A percentile compares a stretch with the other conserved stretches of the same genome.
phyloP scores from a whole-genome alignment of 2,888 invertebrate genomes.

The Enoplolaimus lenunculus region DNA sequence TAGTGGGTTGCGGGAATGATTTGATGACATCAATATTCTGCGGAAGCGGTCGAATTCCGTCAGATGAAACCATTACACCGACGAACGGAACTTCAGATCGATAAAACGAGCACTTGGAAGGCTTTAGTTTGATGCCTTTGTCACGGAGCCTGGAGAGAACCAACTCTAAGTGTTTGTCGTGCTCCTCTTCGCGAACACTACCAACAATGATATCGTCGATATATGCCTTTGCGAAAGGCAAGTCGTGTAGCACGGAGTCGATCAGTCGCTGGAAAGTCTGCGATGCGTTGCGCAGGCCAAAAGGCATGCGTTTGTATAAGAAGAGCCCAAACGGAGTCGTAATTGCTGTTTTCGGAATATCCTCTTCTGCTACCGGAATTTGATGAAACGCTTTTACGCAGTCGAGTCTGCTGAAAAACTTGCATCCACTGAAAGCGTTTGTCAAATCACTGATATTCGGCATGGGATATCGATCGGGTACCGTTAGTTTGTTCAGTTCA shows the following conservation, averaged over 20 bases:
- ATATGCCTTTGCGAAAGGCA: constrained; percentile 5
- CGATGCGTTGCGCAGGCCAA: constrained; percentile 26
- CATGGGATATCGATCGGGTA: constrained; percentile 16
- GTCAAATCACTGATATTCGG: constrained; percentile 19
- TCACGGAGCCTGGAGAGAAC: background rate
- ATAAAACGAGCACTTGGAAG: background rate
- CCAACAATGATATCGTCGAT: constrained; percentile 7
- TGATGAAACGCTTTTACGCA: constrained; percentile 19
- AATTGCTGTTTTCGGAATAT: constrained; percentile 24
- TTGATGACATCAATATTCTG: constrained; percentile 2
- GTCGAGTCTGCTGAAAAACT: constrained; percentile 21
- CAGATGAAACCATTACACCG: background rate
- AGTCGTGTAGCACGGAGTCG: constrained; percentile 1
- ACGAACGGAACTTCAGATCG: constrained; percentile 6
- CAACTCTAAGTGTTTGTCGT: background rate
- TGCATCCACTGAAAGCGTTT: constrained; percentile 7
- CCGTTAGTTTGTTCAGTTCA: constrained; percentile 13
- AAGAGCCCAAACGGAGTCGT: constrained; percentile 24
- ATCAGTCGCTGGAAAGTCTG: constrained; percentile 26
- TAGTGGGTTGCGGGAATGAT: background rate
- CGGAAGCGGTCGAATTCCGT: constrained; percentile 2
- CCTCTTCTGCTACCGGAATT: constrained; percentile 21
- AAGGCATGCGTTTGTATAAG: constrained; percentile 25
- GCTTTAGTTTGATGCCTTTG: background rate
- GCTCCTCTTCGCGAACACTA: background rate